Base-by-base conservation (phyloP, 2,888 invertebrate genomes). In the Philereme transversata region DNA sequence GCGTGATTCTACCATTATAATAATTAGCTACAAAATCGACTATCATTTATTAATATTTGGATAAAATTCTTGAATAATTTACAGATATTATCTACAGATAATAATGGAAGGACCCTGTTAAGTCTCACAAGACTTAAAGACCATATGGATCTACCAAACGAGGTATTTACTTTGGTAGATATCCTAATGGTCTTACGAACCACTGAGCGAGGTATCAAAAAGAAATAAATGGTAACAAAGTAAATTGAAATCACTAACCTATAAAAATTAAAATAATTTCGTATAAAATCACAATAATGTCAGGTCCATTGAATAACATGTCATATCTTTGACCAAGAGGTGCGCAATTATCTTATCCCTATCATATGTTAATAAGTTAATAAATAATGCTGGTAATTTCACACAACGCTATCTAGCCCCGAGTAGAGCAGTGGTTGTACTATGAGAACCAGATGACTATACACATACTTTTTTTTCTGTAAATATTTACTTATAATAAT, bases 41-140 rank as follows among this genome's bases (percentile, higher is more conserved):
- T 85, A 87, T 78, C 66, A 72, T 71, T 78, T 82, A 78, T 78
- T 83, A 78, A 84, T 87, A 86, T 88, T 89, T 88, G 88, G 87
- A 87, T 86, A 87, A 75, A 81, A 75, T 77, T 84, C 77, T 82
- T 71, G 75, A 81, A 78, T 69, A 61, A 65, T 63, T 60, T 67
- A 65, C 80, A 82, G 62, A 74, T 71, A 69, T 74, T 22, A 76
- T 77, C 80, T 86, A 87, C 84, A 83, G 51, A 62, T 59, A 81
- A 84, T 82, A 83, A 82, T 88, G 84, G 84, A 88, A 88, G 82
- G 87, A 90, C 88, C 86, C 87, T 88, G 87, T 87, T 83, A 76
- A 81, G 79, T 82, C 79, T 81, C 71, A 81, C 67, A 75, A 79
- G 79, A 84, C 78, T 78, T 81, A 82, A 67, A 53, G 41, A 60